Percentiles rank a stretch among this genome's conserved stretches.
Conservation (phyloP, 2,113 vertebrate species). For the Eidolon helvum region DNA sequence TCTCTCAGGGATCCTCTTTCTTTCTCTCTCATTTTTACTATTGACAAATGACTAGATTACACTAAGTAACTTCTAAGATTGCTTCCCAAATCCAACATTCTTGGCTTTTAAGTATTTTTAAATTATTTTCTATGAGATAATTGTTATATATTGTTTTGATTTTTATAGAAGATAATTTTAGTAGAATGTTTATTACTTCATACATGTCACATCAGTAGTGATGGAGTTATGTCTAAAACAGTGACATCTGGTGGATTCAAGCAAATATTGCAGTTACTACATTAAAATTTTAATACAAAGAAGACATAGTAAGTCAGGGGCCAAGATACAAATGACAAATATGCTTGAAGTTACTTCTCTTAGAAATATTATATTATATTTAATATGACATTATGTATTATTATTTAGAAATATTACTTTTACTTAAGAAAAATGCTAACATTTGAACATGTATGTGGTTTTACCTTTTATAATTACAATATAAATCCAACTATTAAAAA, state of each 20-base stretch:
- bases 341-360: neutral
- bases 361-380: neutral
- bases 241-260: constrained; percentile 52
- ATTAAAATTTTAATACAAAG: neutral
- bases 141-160: neutral
- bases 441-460: neutral
- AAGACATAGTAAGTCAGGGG: neutral
- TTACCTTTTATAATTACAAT: neutral
- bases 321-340: neutral
- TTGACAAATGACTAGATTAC: neutral
- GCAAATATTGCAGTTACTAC: neutral
- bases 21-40: neutral
- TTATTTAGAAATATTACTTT: neutral
- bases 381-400: neutral
- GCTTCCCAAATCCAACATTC: neutral
- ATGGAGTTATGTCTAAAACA: constrained; percentile 16
- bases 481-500: neutral
- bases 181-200: neutral
- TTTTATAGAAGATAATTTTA: constrained; percentile 1
- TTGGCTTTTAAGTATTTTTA: neutral
- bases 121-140: neutral
- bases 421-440: neutral
- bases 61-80: neutral
- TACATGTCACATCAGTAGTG: neutral
- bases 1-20: neutral